Base-by-base conservation (phyloP, 2,113 vertebrate species). In the Eira barbara region DNA sequence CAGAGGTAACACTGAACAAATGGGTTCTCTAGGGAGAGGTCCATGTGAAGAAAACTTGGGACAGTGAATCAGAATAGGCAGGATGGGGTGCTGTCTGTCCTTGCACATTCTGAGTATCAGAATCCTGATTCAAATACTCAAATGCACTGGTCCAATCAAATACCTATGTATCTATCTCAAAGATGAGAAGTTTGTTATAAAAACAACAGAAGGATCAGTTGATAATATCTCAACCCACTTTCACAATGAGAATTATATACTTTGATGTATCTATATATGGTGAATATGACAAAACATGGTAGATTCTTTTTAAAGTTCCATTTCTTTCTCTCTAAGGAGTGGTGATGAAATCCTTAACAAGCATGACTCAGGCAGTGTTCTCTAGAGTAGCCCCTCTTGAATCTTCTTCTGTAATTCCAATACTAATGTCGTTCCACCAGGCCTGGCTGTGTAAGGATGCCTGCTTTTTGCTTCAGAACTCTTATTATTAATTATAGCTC, bases 71-170 rank as follows among this genome's bases (percentile, higher is more conserved):
- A n/a, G 42, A 67, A 81, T 21, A 52, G 47, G 25, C 34, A 71
- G 10, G 11, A 59, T 49, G 10, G n/a, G 39, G 25, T 49, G 1
- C 57, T 4, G 0, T 82, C 31, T 59, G 20, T 21, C n/a, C 31
- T 39, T 65, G 36, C 4, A 25, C 21, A 31, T 65, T n/a, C 31
- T 79, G 47, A 86, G 4, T 39, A 49, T 5, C 36, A 67, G 39
- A 85, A 88, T 57, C 36, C n/a, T 59, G 36, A 34, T 49, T 91
- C 42, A 49, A 93, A 94, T 36, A 49, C n/a, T 69, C 21, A 94
- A 71, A 61, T 45, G 29, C 25, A 14, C 21, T 49, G 7, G n/a
- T 69, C 49, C 42, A 47, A 21, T 57, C 47, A 31, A 65, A 23
- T 25, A 52, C 18, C 52, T 82, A 18, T 4, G 14, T 29, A 7